Evolutionary conservation across 2,113 vertebrate genomes (phyloP).

Genomic region (Elgaria multicarinata): DNA sequence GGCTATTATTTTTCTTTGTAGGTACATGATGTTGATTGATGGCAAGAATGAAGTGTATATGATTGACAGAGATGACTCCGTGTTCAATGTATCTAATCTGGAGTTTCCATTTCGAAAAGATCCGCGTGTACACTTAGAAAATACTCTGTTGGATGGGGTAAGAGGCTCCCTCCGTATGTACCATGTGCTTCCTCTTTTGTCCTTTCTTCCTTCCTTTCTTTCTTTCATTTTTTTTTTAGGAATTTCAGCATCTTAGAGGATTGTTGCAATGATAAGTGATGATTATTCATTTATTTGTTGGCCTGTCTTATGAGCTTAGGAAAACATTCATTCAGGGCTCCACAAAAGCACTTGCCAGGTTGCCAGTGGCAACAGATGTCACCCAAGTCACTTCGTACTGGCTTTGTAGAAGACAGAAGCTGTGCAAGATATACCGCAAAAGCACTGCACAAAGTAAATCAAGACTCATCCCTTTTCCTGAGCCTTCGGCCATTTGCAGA

Average conservation of each 20-base stretch:
- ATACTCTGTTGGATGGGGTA: constrained; percentile 97
- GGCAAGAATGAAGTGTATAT: constrained; percentile 96
- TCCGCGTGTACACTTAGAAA: constrained; percentile 87
- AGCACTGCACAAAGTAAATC: not conserved
- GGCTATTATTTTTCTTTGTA: constrained; percentile 68
- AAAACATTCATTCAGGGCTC: not conserved
- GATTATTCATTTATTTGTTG: not conserved
- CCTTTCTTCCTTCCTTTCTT: no score
- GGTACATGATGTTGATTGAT: constrained; percentile 99
- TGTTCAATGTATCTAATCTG: constrained; percentile 93
- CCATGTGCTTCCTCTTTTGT: not conserved
- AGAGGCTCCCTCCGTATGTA: constrained; percentile 61
- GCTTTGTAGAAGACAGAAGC: not conserved
- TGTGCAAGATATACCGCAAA: not conserved
- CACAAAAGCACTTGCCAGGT: not conserved
- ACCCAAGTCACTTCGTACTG: not conserved
- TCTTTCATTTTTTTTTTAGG: not conserved
- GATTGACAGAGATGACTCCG: constrained; percentile 93
- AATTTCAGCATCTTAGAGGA: not conserved
- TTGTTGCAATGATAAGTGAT: not conserved
- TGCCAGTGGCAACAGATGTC: not conserved
- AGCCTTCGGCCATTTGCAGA: not conserved
- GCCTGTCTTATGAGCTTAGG: not conserved
- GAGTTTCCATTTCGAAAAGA: constrained; percentile 98
- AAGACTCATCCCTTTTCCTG: not conserved